Percentiles rank a stretch among this genome's conserved stretches.
phyloP scores from a whole-genome alignment of 2,113 vertebrate species.

The Cavia aperea region DNA sequence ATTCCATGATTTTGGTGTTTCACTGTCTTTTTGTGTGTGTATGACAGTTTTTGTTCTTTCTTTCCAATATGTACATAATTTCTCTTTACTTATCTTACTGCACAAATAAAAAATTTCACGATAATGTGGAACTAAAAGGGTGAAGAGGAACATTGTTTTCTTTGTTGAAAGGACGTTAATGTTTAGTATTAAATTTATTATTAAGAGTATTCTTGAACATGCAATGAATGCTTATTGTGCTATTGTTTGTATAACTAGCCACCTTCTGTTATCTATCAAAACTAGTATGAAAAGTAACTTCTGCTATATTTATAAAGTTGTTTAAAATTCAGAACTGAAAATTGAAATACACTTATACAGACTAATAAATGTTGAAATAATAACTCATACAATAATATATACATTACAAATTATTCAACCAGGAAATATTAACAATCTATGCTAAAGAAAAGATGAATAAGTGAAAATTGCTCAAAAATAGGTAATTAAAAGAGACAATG shows the following conservation, averaged over 20 bases:
- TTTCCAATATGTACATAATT: neutral
- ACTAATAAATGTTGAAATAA: neutral
- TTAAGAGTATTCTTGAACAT: neutral
- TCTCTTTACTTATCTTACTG: neutral
- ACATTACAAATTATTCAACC: neutral
- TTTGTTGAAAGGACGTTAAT: neutral
- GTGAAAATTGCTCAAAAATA: neutral
- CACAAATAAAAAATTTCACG: neutral
- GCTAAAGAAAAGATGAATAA: neutral
- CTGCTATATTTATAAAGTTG: neutral
- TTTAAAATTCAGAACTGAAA: neutral
- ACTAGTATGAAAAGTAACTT: neutral
- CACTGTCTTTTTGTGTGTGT: neutral
- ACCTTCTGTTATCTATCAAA: neutral
- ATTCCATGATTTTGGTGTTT: neutral
- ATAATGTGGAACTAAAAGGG: neutral
- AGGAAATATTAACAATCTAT: neutral
- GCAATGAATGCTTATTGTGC: neutral
- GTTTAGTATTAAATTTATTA: neutral
- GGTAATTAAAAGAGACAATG: neutral
- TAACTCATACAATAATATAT: neutral
- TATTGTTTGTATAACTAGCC: neutral
- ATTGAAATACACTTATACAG: neutral
- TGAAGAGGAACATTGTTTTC: neutral
- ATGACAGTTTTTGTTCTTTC: neutral